These are phyloP conservation scores for Indicator maculatus DNA, from an alignment of 2,113 vertebrate genomes.

Conservation along the genomic window DNA sequence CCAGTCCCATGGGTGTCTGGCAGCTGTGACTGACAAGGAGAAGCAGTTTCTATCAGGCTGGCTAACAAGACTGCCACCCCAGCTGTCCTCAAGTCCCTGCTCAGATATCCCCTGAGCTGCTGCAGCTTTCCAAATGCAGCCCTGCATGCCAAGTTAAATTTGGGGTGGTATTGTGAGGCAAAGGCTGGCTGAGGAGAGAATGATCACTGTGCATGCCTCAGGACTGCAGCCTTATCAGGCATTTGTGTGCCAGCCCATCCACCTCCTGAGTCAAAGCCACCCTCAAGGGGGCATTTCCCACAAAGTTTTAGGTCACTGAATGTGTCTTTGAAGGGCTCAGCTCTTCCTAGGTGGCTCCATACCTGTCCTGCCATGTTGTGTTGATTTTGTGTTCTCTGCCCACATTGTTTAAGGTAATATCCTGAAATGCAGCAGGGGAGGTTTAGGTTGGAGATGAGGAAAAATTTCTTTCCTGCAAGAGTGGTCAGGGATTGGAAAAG, in stretches of 20 bases:
- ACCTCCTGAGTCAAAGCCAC: not conserved
- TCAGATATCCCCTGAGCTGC: not conserved
- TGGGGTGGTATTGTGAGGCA: not conserved
- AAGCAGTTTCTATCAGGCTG: not conserved
- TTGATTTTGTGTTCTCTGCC: not conserved
- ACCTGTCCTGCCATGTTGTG: fast-evolving
- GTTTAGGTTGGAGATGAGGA: no score
- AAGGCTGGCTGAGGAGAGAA: not conserved
- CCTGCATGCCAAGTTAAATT: not conserved
- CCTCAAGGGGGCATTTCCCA: not conserved
- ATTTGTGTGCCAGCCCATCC: fast-evolving
- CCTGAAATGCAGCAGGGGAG: no score
- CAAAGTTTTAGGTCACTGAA: fast-evolving
- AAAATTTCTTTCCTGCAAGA: no score
- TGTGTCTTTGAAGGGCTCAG: not conserved
- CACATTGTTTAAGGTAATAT: not conserved
- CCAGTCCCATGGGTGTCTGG: not conserved
- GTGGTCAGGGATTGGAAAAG: no score
- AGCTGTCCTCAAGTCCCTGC: not conserved
- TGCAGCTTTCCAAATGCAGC: not conserved
- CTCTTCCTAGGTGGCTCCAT: not conserved
- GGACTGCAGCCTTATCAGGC: not conserved
- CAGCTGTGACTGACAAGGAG: not conserved
- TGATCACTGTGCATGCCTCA: not conserved
- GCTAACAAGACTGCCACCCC: not conserved